Conservation (phyloP, 1,140 invertebrate species). For the Homarus americanus region DNA sequence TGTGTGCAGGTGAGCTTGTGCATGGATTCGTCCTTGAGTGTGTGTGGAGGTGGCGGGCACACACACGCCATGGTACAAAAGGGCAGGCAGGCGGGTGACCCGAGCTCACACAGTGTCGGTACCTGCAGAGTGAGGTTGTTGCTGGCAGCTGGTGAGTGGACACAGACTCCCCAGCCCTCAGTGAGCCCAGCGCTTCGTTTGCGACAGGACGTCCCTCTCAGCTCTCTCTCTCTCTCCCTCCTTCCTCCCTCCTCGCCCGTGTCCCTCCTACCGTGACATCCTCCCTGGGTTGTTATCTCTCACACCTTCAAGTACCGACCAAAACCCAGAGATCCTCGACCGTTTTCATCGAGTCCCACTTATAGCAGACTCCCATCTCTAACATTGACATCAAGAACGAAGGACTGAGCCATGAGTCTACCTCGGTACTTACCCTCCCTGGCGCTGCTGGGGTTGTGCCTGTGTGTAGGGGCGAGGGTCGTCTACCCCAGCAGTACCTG, state of each 20-base stretch:
- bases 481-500: not conserved
- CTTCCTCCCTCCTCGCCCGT: not conserved
- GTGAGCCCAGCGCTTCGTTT: constrained; percentile 1
- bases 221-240: not conserved
- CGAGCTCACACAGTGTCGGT: not conserved
- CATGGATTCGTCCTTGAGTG: constrained; percentile 7
- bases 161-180: not conserved
- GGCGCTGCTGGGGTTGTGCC: not conserved
- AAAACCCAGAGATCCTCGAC: too few species aligned
- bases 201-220: not conserved
- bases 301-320: too few species aligned
- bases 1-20: not conserved
- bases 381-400: too few species aligned
- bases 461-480: not conserved
- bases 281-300: too few species aligned
- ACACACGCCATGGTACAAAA: constrained; percentile 1
- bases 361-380: too few species aligned
- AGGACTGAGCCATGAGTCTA: not conserved
- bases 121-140: not conserved
- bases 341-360: too few species aligned
- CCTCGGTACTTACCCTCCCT: not conserved
- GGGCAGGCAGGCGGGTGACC: not conserved
- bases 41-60: not conserved
- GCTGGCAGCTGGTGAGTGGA: too few species aligned
- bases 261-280: too few species aligned